phyloP scores from a whole-genome alignment of 92 coral and sea anemone genomes.

The Parazoanthus atlanticus region DNA sequence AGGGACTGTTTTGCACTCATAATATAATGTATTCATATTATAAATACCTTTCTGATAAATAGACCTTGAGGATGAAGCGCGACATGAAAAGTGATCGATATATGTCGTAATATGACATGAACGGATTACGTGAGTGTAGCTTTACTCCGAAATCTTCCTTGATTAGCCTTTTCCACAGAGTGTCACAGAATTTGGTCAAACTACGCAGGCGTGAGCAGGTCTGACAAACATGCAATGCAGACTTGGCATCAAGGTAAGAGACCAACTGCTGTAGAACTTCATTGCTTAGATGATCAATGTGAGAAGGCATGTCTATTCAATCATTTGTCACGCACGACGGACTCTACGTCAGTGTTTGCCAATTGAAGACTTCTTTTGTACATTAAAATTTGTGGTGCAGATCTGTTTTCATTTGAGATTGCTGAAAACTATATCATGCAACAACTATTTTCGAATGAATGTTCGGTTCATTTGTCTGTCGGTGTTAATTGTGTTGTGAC shows the following conservation, averaged over 20 bases:
- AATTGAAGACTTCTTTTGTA: not conserved
- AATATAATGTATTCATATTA: too few relatives aligned
- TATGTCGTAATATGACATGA: slow-evolving; percentile 71
- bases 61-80: slow-evolving; percentile 71
- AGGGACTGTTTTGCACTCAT: too few relatives aligned
- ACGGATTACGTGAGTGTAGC: slow-evolving; percentile 71
- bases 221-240: slow-evolving; percentile 64
- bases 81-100: slow-evolving; percentile 82
- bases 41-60: slow-evolving; percentile 78
- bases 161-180: slow-evolving; percentile 81
- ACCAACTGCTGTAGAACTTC: slow-evolving; percentile 73
- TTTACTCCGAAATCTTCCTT: slow-evolving; percentile 76
- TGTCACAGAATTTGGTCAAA: slow-evolving; percentile 69
- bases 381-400: too few relatives aligned
- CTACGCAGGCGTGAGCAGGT: slow-evolving; percentile 78
- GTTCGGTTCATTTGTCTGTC: not conserved
- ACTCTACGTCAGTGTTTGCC: not conserved
- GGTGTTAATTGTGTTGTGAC: slow-evolving; percentile 1
- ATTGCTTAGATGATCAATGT: slow-evolving; percentile 66
- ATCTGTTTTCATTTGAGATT: not conserved
- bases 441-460: not conserved
- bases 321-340: not conserved
- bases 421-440: not conserved
- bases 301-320: not conserved
- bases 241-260: slow-evolving; percentile 65